Percentiles rank a stretch among this genome's conserved stretches.
phyloP scores from a whole-genome alignment of 2,113 vertebrate genomes.

The Apteryx mantelli region DNA sequence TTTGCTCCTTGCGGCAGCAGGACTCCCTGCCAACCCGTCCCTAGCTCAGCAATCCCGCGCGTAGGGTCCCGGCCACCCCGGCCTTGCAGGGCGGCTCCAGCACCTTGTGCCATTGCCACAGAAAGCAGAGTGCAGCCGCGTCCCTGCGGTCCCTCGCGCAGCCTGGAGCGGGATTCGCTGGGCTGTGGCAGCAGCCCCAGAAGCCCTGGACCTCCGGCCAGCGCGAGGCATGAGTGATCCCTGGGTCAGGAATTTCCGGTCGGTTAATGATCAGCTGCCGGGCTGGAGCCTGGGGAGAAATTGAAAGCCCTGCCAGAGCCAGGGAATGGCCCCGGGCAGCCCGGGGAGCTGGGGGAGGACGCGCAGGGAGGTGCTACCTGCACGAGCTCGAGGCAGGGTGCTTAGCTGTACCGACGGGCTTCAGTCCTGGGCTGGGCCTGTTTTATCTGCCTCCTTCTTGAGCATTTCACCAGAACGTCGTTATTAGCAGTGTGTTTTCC shows the following conservation, averaged over 20 bases:
- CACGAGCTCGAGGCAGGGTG: fast-evolving
- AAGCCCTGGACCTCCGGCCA: background rate
- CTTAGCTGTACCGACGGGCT: background rate
- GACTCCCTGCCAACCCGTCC: background rate
- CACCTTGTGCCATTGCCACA: fast-evolving
- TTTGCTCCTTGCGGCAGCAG: background rate
- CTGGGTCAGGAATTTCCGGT: constrained; percentile 67
- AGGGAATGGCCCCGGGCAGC: background rate
- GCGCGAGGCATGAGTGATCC: background rate
- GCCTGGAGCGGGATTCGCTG: background rate
- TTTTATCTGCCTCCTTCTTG: background rate
- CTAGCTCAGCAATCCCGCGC: background rate
- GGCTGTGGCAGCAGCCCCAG: background rate
- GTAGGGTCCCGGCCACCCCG: background rate
- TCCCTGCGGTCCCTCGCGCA: background rate
- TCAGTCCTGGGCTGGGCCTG: fast-evolving
- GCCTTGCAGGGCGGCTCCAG: background rate
- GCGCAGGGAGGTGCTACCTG: background rate
- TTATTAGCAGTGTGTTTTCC: fast-evolving
- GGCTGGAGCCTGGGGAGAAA: constrained; percentile 1
- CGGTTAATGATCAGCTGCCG: constrained; percentile 58
- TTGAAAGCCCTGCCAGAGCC: background rate
- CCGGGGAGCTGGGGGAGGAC: background rate
- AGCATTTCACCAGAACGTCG: fast-evolving
- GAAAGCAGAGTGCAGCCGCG: background rate